Percentiles rank a stretch among this genome's conserved stretches.
phyloP scores from a whole-genome alignment of 2,113 vertebrate species.

The Trachemys scripta region DNA sequence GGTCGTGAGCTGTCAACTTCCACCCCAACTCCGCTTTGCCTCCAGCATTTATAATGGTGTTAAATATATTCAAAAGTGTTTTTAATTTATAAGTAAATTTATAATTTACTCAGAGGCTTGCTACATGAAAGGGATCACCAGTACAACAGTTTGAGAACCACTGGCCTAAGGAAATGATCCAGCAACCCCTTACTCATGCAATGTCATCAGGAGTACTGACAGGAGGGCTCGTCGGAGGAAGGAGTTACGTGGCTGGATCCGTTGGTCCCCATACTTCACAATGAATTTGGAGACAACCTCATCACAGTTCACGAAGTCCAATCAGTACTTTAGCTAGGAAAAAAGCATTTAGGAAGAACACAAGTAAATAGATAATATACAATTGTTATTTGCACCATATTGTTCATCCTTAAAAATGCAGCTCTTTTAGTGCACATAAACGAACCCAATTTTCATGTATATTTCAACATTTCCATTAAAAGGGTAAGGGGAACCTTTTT shows the following conservation, averaged over 20 bases:
- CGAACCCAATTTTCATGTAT: not conserved
- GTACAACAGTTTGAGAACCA: too few relatives aligned
- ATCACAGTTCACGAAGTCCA: not conserved
- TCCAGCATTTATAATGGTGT: too few relatives aligned
- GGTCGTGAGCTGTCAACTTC: too few relatives aligned
- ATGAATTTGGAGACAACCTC: not conserved
- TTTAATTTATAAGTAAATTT: too few relatives aligned
- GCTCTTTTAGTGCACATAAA: not conserved
- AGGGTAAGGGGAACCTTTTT: not conserved
- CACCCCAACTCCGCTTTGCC: too few relatives aligned
- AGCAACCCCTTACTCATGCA: not conserved
- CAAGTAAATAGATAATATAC: rapidly evolving
- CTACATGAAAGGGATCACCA: too few relatives aligned
- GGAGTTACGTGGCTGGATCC: not conserved
- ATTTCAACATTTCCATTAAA: conserved; percentile 30
- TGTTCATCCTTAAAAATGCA: not conserved
- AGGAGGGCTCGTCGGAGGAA: not conserved
- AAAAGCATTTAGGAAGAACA: rapidly evolving
- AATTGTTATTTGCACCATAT: not conserved
- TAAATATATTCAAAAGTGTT: too few relatives aligned
- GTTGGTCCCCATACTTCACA: not conserved
- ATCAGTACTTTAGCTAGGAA: not conserved
- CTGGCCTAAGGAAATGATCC: not conserved
- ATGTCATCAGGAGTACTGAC: not conserved
- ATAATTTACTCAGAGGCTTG: too few relatives aligned